phyloP scores from a whole-genome alignment of 2,113 vertebrate genomes.

The Axis porcinus region DNA sequence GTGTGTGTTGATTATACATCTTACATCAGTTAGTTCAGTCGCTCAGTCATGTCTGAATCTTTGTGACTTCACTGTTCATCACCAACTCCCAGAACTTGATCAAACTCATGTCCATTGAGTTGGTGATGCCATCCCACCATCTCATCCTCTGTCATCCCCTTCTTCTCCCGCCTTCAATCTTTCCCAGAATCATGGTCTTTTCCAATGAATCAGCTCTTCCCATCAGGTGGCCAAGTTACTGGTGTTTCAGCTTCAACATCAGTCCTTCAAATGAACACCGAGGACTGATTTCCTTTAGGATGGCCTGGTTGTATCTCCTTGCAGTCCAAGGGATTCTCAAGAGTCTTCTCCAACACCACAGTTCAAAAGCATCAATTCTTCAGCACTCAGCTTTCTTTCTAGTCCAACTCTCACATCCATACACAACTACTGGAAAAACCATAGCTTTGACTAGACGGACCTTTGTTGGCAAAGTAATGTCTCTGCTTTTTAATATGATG shows the following conservation, averaged over 20 bases:
- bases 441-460: neutral
- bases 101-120: neutral
- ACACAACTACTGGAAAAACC: neutral
- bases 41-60: neutral
- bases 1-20: neutral
- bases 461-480: neutral
- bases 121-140: neutral
- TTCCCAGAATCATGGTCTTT: neutral
- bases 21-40: neutral
- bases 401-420: neutral
- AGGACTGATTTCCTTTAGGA: neutral
- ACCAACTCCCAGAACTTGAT: rapidly evolving
- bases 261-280: neutral
- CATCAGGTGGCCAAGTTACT: neutral
- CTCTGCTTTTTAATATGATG: neutral
- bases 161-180: neutral
- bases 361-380: neutral
- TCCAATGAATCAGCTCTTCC: neutral
- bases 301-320: neutral
- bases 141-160: neutral
- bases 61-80: neutral
- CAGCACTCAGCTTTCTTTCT: neutral
- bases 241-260: neutral
- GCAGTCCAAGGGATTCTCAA: neutral
- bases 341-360: neutral